Conservation (phyloP, 2,113 vertebrate genomes). For the Onychostoma macrolepis region DNA sequence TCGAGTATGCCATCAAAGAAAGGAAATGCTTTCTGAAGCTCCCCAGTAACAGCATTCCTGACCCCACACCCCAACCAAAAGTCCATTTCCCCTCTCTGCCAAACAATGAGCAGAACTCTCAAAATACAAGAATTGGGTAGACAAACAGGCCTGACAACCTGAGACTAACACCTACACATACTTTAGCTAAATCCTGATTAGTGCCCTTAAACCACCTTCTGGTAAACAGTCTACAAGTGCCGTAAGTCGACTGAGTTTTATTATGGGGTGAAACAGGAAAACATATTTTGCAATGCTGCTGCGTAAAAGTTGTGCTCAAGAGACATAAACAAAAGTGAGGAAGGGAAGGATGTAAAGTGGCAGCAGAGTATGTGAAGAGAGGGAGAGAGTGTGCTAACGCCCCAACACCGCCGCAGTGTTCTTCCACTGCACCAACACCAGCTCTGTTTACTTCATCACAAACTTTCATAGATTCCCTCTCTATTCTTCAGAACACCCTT, state of each 20-base stretch:
- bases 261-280: not conserved
- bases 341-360: constrained; percentile 52
- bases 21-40: constrained; percentile 49
- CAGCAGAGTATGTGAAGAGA: constrained; percentile 37
- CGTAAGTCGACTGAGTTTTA: not conserved
- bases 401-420: constrained; percentile 76
- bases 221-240: not conserved
- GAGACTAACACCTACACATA: not conserved
- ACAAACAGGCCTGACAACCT: constrained; percentile 3
- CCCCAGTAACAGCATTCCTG: constrained; percentile 55
- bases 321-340: constrained; percentile 35
- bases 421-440: constrained; percentile 76
- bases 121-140: constrained; percentile 28
- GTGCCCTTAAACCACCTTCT: not conserved
- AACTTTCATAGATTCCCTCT: constrained; percentile 53
- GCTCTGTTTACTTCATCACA: constrained; percentile 56
- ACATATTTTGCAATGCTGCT: not conserved
- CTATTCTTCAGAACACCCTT: constrained; percentile 31
- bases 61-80: constrained; percentile 60
- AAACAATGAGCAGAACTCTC: constrained; percentile 31
- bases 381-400: constrained; percentile 70
- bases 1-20: constrained; percentile 13
- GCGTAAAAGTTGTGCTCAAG: not conserved
- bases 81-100: constrained; percentile 64
- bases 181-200: constrained; percentile 2